phyloP scores from a whole-genome alignment of 2,888 invertebrate genomes.

The Erpobdella octoculata region DNA sequence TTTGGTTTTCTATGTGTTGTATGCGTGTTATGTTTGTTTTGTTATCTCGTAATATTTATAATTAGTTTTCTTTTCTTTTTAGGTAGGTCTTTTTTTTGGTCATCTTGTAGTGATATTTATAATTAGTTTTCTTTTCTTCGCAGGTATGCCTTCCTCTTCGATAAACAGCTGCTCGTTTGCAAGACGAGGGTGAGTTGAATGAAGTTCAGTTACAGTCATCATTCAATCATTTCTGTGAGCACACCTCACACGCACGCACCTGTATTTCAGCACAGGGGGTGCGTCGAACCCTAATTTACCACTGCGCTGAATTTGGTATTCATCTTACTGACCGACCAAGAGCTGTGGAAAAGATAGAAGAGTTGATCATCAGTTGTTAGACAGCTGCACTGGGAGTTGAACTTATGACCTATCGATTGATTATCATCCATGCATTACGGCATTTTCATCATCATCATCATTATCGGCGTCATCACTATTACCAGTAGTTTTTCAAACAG shows the following conservation, averaged over 20 bases:
- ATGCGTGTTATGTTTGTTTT: not conserved
- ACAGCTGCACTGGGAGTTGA: too few species aligned
- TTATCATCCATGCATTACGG: not conserved
- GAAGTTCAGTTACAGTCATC: not conserved
- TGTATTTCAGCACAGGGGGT: too few species aligned
- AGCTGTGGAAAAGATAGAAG: too few species aligned
- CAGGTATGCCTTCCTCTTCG: constrained; percentile 92
- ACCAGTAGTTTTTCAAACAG: not conserved
- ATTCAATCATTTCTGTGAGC: not conserved
- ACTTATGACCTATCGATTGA: too few species aligned
- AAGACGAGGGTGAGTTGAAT: constrained; percentile 64
- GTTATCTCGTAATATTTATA: not conserved
- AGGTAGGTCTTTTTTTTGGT: not conserved
- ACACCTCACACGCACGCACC: too few species aligned
- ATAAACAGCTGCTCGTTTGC: constrained; percentile 88
- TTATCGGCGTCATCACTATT: not conserved
- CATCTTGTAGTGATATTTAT: not conserved
- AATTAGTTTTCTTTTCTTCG: constrained; percentile 19
- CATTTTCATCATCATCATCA: constrained; percentile 7
- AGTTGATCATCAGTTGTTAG: too few species aligned
- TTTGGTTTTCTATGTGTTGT: too few species aligned
- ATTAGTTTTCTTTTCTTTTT: not conserved
- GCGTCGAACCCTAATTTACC: too few species aligned
- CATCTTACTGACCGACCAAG: not conserved
- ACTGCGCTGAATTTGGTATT: too few species aligned